Conservation (phyloP, 2,797 vertebrate genomes). For the Sebastes baramenuke region DNA sequence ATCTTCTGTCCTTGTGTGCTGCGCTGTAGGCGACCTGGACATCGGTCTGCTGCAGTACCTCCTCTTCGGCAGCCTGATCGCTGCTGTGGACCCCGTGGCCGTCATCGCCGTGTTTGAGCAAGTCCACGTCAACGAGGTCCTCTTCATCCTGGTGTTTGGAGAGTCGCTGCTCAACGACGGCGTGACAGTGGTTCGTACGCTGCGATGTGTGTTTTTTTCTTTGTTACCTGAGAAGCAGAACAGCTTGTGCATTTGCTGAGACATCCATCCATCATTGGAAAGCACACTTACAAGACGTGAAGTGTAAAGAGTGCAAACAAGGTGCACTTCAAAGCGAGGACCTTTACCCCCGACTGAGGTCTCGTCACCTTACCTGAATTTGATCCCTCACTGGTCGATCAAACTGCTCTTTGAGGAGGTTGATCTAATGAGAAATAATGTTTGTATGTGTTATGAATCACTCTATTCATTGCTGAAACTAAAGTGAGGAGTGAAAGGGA, state of each 20-base stretch:
- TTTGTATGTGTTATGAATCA: slow-evolving; percentile 5
- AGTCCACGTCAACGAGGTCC: slow-evolving; percentile 96
- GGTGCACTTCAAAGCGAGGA: neutral
- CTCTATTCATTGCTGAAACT: neutral
- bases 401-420: neutral
- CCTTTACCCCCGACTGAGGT: neutral
- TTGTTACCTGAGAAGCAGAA: neutral
- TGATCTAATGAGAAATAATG: neutral
- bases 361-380: neutral
- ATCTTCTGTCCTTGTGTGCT: neutral
- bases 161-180: slow-evolving; percentile 97
- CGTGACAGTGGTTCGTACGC: slow-evolving; percentile 91
- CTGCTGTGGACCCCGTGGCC: slow-evolving; percentile 95
- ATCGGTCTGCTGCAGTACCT: slow-evolving; percentile 91
- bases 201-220: neutral
- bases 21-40: slow-evolving; percentile 81
- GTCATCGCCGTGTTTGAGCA: slow-evolving; percentile 97
- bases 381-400: neutral
- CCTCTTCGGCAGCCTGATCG: slow-evolving; percentile 92
- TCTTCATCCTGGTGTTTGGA: slow-evolving; percentile 97
- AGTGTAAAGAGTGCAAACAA: slow-evolving; percentile 7
- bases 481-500: neutral
- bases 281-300: neutral
- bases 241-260: neutral
- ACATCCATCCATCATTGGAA: neutral